Percentiles rank a stretch among this genome's conserved stretches.
Conservation (phyloP, 2,113 vertebrate genomes). For the Scophthalmus maximus region DNA sequence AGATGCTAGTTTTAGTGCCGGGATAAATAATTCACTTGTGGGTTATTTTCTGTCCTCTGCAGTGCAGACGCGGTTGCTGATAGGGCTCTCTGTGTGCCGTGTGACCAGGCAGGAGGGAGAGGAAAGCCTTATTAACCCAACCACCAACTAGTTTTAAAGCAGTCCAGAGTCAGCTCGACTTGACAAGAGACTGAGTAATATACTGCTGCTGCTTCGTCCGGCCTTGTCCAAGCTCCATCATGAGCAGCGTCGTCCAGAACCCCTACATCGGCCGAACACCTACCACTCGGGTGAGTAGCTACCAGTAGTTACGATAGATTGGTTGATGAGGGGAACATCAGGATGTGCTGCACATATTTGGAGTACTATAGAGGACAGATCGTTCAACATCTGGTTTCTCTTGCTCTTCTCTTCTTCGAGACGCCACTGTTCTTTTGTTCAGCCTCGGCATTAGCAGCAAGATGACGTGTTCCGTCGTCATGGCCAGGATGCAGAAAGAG, state of each 20-base stretch:
- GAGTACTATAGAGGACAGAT: background rate
- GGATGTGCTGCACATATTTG: conserved; percentile 30
- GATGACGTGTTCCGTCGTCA: conserved; percentile 17
- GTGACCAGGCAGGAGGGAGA: conserved; percentile 65
- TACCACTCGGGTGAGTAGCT: conserved; percentile 81
- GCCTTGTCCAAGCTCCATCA: conserved; percentile 35
- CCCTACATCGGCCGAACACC: conserved; percentile 77
- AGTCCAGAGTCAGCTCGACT: conserved; percentile 62
- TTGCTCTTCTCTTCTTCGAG: background rate
- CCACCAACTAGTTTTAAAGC: conserved; percentile 63
- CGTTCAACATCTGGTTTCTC: background rate
- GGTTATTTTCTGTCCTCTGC: conserved; percentile 74
- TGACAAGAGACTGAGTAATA: conserved; percentile 14
- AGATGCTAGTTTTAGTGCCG: conserved; percentile 61
- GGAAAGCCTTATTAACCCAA: conserved; percentile 60
- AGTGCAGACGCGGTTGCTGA: conserved; percentile 76
- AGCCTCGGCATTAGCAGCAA: background rate
- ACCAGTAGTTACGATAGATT: background rate
- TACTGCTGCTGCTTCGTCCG: conserved; percentile 15
- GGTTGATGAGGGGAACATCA: background rate
- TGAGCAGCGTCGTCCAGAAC: conserved; percentile 80
- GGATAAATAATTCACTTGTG: conserved; percentile 91
- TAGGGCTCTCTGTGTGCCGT: conserved; percentile 77
- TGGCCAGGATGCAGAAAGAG: conserved; percentile 14
- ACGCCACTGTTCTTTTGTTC: background rate